These are phyloP conservation scores for Halichoeres trimaculatus DNA, from an alignment of 2,113 vertebrate species.

Conservation along the genomic window DNA sequence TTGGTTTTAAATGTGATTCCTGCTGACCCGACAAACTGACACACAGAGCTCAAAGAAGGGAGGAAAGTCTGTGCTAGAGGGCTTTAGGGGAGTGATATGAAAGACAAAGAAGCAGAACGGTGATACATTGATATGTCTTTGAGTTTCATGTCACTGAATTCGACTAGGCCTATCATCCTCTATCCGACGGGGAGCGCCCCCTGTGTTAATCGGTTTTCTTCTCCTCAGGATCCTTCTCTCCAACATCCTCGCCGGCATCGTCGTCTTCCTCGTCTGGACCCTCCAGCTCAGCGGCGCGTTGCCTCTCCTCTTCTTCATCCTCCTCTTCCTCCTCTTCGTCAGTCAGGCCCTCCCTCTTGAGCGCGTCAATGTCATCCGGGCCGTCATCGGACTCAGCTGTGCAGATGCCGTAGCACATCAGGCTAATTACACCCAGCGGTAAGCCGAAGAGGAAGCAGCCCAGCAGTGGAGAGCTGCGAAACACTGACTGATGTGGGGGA, in stretches of 20 bases:
- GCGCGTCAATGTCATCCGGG: slow-evolving; percentile 82
- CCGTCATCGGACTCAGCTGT: slow-evolving; percentile 91
- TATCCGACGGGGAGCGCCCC: slow-evolving; percentile 43
- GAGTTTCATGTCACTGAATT: slow-evolving; percentile 72
- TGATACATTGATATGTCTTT: slow-evolving; percentile 61
- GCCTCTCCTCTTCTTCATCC: slow-evolving; percentile 81
- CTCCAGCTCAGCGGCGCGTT: slow-evolving; percentile 76
- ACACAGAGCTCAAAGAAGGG: slow-evolving; percentile 29
- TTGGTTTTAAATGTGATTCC: slow-evolving; percentile 32
- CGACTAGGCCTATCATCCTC: slow-evolving; percentile 58
- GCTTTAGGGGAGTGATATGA: slow-evolving; percentile 59
- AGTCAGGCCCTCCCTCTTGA: slow-evolving; percentile 84
- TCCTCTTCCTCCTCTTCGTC: slow-evolving; percentile 88
- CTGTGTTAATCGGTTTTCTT: slow-evolving; percentile 86
- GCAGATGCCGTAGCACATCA: slow-evolving; percentile 99
- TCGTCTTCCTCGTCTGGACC: slow-evolving; percentile 79
- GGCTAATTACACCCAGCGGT: slow-evolving; percentile 96
- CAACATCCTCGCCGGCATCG: slow-evolving; percentile 57
- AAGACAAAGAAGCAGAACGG: slow-evolving; percentile 66
- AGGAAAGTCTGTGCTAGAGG: slow-evolving; percentile 39
- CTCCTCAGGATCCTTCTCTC: slow-evolving; percentile 73
- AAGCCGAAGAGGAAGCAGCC: slow-evolving; percentile 98
- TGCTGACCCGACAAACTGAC: slow-evolving; percentile 27
- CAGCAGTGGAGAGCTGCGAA: slow-evolving; percentile 95
- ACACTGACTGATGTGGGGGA: slow-evolving; percentile 88